phyloP scores from a whole-genome alignment of 2,888 invertebrate genomes.

The Antheraea assamensis region DNA sequence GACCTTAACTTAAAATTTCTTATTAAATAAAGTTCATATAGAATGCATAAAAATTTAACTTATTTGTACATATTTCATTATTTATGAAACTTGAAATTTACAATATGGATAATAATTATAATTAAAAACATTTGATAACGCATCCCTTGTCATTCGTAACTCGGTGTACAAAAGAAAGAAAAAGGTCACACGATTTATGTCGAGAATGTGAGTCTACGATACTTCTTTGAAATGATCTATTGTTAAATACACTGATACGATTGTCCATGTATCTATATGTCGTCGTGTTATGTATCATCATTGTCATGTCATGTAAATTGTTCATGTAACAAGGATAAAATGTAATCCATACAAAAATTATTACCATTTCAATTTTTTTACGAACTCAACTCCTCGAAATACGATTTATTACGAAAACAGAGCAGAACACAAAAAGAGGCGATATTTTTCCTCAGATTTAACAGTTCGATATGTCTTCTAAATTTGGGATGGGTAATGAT shows the following conservation, averaged over 20 bases:
- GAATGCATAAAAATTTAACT: neutral
- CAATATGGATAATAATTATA: neutral
- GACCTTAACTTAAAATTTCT: neutral
- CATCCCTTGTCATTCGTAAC: neutral
- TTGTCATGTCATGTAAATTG: too few relatives aligned
- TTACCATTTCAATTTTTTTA: too few relatives aligned
- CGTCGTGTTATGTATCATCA: too few relatives aligned
- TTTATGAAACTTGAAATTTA: neutral
- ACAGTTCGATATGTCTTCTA: too few relatives aligned
- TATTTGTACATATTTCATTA: neutral
- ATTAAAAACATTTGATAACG: neutral
- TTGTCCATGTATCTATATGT: neutral
- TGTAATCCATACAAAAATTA: too few relatives aligned
- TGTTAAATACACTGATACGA: neutral
- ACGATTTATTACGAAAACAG: too few relatives aligned
- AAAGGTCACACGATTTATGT: constrained; percentile 12
- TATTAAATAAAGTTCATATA: neutral
- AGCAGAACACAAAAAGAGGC: too few relatives aligned
- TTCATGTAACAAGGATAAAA: too few relatives aligned
- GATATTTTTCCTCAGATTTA: too few relatives aligned
- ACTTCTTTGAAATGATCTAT: neutral
- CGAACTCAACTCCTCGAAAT: too few relatives aligned
- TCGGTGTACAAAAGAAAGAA: constrained; percentile 1
- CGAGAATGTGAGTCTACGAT: neutral
- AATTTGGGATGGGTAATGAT: too few relatives aligned